A percentile compares a stretch with the other conserved stretches of the same genome.
Evolutionary conservation across 1,140 invertebrate species (phyloP).

Genomic region (Drosophila lowei): DNA sequence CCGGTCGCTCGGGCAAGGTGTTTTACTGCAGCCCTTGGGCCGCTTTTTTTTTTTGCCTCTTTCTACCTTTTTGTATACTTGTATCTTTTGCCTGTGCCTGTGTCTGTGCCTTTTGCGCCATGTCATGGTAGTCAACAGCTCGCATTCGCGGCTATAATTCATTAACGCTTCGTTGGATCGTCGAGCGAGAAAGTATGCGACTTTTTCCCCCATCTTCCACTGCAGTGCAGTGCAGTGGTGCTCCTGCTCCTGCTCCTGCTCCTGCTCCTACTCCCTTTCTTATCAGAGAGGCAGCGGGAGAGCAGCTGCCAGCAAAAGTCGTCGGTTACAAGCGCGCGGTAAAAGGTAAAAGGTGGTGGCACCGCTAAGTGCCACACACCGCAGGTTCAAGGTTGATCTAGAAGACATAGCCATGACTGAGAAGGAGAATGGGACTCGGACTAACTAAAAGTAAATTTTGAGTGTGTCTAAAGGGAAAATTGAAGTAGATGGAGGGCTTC

Average conservation of each 20-base stretch:
- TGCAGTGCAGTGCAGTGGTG: too few species aligned
- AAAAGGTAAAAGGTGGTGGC: constrained; percentile 26
- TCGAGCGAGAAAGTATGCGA: constrained; percentile 73
- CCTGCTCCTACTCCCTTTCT: constrained; percentile 12
- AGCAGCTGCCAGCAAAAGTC: constrained; percentile 55
- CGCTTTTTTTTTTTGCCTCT: constrained; percentile 9
- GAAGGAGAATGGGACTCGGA: too few species aligned
- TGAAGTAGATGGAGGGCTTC: too few species aligned
- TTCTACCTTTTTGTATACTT: too few species aligned
- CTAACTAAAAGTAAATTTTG: too few species aligned
- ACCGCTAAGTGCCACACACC: too few species aligned
- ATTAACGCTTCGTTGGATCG: constrained; percentile 74
- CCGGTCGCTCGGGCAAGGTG: constrained; percentile 56
- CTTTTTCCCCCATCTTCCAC: constrained; percentile 41
- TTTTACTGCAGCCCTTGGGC: constrained; percentile 52
- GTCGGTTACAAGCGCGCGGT: constrained; percentile 27
- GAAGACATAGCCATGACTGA: too few species aligned
- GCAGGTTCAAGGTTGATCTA: too few species aligned
- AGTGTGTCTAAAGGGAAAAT: too few species aligned
- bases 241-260: neutral
- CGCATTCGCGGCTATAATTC: constrained; percentile 74
- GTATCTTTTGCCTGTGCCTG: too few species aligned
- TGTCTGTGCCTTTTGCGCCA: constrained; percentile 13
- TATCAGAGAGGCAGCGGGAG: constrained; percentile 24
- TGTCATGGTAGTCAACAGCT: constrained; percentile 46